A percentile compares a stretch with the other conserved stretches of the same genome.
phyloP scores from a whole-genome alignment of 2,113 vertebrate species.

The Rhinoderma darwinii region DNA sequence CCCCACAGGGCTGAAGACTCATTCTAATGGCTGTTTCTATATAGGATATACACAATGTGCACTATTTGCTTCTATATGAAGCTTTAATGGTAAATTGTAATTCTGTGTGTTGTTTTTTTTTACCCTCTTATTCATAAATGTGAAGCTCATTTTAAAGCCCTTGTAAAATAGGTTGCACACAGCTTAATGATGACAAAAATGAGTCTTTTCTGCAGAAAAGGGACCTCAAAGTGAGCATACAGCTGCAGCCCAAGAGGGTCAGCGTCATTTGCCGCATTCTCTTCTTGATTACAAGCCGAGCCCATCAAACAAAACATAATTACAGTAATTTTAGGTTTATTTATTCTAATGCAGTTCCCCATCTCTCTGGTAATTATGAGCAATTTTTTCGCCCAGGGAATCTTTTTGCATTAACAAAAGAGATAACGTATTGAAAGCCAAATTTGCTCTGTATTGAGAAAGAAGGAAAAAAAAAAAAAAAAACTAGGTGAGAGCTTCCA shows the following conservation, averaged over 20 bases:
- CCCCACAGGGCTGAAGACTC: background rate
- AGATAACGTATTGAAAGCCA: constrained; percentile 98
- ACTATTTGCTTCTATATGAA: constrained; percentile 69
- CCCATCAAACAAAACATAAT: constrained; percentile 99
- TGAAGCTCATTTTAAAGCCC: constrained; percentile 83
- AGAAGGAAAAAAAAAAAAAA: constrained; percentile 67
- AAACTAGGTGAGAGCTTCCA: constrained; percentile 97
- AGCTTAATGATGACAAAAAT: constrained; percentile 88
- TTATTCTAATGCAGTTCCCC: constrained; percentile 99
- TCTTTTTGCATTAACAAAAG: constrained; percentile 99
- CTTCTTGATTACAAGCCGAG: constrained; percentile 99
- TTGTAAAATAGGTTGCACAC: constrained; percentile 86
- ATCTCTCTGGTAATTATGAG: constrained; percentile 99
- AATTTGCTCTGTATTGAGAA: constrained; percentile 92
- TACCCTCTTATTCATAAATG: constrained; percentile 70
- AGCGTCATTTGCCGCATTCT: constrained; percentile 99
- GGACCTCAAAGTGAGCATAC: constrained; percentile 87
- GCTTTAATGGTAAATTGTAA: constrained; percentile 76
- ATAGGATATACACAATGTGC: background rate
- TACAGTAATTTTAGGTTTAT: constrained; percentile 99
- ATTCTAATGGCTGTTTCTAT: background rate
- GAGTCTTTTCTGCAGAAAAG: constrained; percentile 82
- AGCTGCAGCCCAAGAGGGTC: constrained; percentile 99
- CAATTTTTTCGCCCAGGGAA: constrained; percentile 98
- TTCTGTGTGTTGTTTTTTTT: constrained; percentile 75